A percentile compares a stretch with the other conserved stretches of the same genome.
phyloP scores from a whole-genome alignment of 2,797 vertebrate species.

The Sebastes itinus region DNA sequence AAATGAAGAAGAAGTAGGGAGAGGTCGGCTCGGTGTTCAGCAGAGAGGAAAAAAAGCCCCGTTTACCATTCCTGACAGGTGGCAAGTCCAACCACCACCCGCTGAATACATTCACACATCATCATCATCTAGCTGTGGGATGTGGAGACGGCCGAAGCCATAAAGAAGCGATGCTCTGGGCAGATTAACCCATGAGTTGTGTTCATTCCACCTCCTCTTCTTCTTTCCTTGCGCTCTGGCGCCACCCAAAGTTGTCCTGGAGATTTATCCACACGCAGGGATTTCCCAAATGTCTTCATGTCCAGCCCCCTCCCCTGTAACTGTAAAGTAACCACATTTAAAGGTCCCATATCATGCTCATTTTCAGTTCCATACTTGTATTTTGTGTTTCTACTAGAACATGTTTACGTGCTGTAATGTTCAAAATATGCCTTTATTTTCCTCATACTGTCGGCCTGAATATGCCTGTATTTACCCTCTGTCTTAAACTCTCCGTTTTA shows the following conservation, averaged over 20 bases:
- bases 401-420: too few relatives aligned
- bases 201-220: neutral
- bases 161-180: constrained; percentile 44
- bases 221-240: constrained; percentile 73
- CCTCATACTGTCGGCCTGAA: too few relatives aligned
- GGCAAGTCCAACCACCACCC: constrained; percentile 44
- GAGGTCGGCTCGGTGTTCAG: constrained; percentile 12
- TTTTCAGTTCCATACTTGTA: too few relatives aligned
- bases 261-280: constrained; percentile 11
- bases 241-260: constrained; percentile 71
- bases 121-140: constrained; percentile 44
- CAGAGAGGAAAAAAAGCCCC: neutral
- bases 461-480: too few relatives aligned
- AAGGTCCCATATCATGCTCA: too few relatives aligned
- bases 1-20: neutral
- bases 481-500: too few relatives aligned
- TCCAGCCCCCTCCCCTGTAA: neutral
- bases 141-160: constrained; percentile 50
- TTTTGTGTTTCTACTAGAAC: too few relatives aligned
- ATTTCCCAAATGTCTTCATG: constrained; percentile 3
- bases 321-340: neutral
- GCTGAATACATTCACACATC: constrained; percentile 51
- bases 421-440: too few relatives aligned
- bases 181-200: constrained; percentile 50
- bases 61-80: constrained; percentile 57